phyloP scores from a whole-genome alignment of 2,888 invertebrate genomes.

The Eupithecia subfuscata region DNA sequence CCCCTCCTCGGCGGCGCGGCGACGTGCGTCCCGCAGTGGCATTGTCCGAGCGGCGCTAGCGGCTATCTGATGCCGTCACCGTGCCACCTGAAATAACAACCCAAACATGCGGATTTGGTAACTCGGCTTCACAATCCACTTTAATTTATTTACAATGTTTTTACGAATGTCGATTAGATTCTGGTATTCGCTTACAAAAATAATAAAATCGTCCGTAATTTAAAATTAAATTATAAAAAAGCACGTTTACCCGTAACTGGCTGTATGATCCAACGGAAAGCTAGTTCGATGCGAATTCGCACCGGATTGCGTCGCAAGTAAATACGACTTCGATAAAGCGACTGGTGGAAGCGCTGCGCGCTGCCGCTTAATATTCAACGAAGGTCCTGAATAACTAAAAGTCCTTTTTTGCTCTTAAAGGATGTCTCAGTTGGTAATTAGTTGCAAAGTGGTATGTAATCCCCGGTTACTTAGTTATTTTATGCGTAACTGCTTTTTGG shows the following conservation, averaged over 20 bases:
- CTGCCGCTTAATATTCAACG: slow-evolving; percentile 40
- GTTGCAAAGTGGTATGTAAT: slow-evolving; percentile 34
- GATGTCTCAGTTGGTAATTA: slow-evolving; percentile 38
- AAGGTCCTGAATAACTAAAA: slow-evolving; percentile 42
- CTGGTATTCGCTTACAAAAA: neutral
- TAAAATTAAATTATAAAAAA: neutral
- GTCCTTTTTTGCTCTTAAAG: slow-evolving; percentile 37
- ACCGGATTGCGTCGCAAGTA: neutral
- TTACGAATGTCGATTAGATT: neutral
- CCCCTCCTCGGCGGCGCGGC: no score
- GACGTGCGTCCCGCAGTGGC: no score
- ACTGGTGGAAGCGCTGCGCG: slow-evolving; percentile 16
- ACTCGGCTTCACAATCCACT: neutral
- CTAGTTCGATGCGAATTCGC: neutral
- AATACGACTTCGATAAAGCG: slow-evolving; percentile 16
- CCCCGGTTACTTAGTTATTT: slow-evolving; percentile 13
- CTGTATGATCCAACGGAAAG: neutral
- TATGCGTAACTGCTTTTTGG: slow-evolving; percentile 5
- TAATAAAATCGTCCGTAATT: neutral
- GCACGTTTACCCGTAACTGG: neutral
- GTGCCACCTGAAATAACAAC: neutral
- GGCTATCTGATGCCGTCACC: neutral
- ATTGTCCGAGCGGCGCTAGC: neutral
- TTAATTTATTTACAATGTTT: neutral
- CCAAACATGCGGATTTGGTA: neutral